phyloP scores from a whole-genome alignment of 2,888 invertebrate species.

The Formica aserva region DNA sequence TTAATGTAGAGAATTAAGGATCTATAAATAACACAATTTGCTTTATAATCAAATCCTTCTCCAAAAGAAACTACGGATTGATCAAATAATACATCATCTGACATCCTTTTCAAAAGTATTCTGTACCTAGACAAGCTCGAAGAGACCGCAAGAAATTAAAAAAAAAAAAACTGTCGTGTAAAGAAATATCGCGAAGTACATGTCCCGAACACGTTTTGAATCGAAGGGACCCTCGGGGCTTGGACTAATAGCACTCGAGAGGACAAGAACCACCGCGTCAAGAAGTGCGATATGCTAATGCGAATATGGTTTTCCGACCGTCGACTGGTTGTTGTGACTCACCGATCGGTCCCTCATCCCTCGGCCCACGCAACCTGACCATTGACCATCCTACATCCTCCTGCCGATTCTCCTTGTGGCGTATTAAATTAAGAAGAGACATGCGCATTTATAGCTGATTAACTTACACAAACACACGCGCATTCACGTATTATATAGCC shows the following conservation, averaged over 20 bases:
- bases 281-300: slow-evolving; percentile 72
- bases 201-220: neutral
- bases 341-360: slow-evolving; percentile 56
- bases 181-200: neutral
- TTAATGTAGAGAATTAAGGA: neutral
- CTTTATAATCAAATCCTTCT: neutral
- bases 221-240: neutral
- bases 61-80: neutral
- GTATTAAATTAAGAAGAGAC: slow-evolving; percentile 62
- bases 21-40: neutral
- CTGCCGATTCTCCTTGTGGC: neutral
- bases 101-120: neutral
- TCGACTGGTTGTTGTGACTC: slow-evolving; percentile 71
- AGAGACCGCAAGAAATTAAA: neutral
- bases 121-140: neutral
- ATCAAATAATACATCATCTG: neutral
- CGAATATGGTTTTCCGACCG: slow-evolving; percentile 70
- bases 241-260: slow-evolving; percentile 34
- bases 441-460: slow-evolving; percentile 46
- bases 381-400: slow-evolving; percentile 54
- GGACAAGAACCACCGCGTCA: slow-evolving; percentile 14
- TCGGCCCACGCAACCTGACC: slow-evolving; percentile 65
- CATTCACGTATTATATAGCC: neutral
- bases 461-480: slow-evolving; percentile 5
- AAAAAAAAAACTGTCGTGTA: neutral